phyloP scores from a whole-genome alignment of 1,140 invertebrate species.

The Sycophaga agraensis region DNA sequence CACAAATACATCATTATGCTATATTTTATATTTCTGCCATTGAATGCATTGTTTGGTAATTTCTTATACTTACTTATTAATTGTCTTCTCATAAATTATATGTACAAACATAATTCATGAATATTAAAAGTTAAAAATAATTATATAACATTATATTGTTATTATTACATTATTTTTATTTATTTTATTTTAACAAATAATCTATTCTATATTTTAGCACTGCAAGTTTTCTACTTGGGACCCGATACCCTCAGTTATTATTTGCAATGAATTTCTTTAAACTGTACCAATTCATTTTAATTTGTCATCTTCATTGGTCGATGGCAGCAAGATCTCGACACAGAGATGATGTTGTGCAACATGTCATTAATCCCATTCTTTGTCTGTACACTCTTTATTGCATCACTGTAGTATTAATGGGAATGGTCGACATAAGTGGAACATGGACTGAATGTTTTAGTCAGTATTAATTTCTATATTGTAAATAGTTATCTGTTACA shows the following conservation, averaged over 20 bases:
- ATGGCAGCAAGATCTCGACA: conserved; percentile 55
- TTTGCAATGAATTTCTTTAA: conserved; percentile 59
- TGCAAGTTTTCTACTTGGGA: conserved; percentile 56
- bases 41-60: conserved; percentile 57
- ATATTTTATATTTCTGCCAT: conserved; percentile 59
- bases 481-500: background rate
- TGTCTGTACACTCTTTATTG: conserved; percentile 56
- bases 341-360: conserved; percentile 56
- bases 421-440: conserved; percentile 55
- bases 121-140: background rate
- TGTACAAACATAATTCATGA: background rate
- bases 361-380: conserved; percentile 46
- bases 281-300: conserved; percentile 57
- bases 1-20: conserved; percentile 59
- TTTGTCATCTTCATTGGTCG: conserved; percentile 62
- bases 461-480: conserved; percentile 39
- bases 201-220: conserved; percentile 45
- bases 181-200: too few species aligned
- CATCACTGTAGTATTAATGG: conserved; percentile 56
- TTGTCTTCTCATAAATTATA: background rate
- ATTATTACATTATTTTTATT: too few species aligned
- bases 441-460: conserved; percentile 59
- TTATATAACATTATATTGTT: too few species aligned
- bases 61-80: too few species aligned
- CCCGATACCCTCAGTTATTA: conserved; percentile 55